Evolutionary conservation across 1,140 invertebrate genomes (phyloP).

Genomic region (Heliconius hermathena): DNA sequence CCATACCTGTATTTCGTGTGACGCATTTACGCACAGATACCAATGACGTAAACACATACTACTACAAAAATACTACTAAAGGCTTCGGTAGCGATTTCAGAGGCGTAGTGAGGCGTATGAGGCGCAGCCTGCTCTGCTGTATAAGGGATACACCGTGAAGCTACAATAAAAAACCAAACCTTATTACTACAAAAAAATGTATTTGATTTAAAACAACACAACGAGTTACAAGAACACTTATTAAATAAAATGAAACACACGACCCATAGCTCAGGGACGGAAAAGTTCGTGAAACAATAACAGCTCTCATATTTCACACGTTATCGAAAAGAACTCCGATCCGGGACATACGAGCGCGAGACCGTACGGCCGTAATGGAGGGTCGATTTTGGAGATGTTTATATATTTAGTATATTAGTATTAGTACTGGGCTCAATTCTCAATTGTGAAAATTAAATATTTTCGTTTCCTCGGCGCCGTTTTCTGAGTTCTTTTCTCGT

Average conservation of each 20-base stretch:
- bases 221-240: constrained; percentile 38
- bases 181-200: constrained; percentile 32
- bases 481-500: no score
- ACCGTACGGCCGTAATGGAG: constrained; percentile 27
- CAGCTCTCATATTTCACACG: constrained; percentile 40
- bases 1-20: no score
- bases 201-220: constrained; percentile 28
- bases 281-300: constrained; percentile 42
- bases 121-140: not conserved
- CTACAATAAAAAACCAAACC: not conserved
- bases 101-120: no score
- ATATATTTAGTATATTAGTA: not conserved
- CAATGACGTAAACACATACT: no score
- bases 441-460: no score
- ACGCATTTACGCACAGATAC: no score
- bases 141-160: not conserved
- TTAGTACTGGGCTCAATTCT: no score
- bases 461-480: no score
- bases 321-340: constrained; percentile 36
- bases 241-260: constrained; percentile 44
- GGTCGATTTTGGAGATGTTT: not conserved
- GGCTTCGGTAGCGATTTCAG: no score
- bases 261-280: constrained; percentile 39
- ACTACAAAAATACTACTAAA: no score
- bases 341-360: constrained; percentile 27